Evolutionary conservation across 2,888 invertebrate genomes (phyloP).

Genomic region (Nesidiocoris tenuis): DNA sequence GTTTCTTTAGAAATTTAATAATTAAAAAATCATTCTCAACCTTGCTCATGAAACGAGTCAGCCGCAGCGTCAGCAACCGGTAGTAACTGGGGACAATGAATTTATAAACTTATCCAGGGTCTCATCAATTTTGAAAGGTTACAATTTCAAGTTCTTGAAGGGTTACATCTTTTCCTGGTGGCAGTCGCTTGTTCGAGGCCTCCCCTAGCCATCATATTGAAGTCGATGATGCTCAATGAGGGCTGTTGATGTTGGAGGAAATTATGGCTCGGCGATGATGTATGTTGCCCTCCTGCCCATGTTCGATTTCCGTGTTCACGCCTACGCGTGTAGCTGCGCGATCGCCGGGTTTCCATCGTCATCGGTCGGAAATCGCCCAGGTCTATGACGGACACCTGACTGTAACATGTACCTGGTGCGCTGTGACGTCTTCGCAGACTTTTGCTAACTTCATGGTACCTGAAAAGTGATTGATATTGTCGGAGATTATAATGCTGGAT

Average conservation of each 20-base stretch:
- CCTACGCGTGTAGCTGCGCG: conserved; percentile 26
- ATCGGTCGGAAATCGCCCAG: conserved; percentile 14
- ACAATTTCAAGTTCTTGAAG: neutral
- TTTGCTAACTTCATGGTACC: conserved; percentile 24
- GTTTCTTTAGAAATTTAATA: too few species aligned
- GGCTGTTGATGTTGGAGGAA: conserved; percentile 53
- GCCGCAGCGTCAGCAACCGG: too few species aligned
- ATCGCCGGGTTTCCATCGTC: conserved; percentile 16
- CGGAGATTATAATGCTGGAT: too few species aligned
- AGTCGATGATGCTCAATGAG: conserved; percentile 70
- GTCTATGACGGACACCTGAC: conserved; percentile 31
- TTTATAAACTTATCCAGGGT: too few species aligned
- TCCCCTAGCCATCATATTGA: conserved; percentile 67
- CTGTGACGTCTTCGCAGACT: conserved; percentile 35
- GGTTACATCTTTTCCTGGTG: conserved; percentile 9
- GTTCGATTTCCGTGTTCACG: neutral
- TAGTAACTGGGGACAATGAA: too few species aligned
- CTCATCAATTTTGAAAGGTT: too few species aligned
- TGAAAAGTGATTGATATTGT: conserved; percentile 21
- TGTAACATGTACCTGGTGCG: conserved; percentile 36
- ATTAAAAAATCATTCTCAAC: too few species aligned
- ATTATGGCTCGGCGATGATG: neutral
- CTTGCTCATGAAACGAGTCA: too few species aligned
- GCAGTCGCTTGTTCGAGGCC: conserved; percentile 56
- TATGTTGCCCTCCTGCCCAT: neutral